These are phyloP conservation scores for Bombylius major DNA, from an alignment of 2,888 invertebrate species.

Conservation along the genomic window DNA sequence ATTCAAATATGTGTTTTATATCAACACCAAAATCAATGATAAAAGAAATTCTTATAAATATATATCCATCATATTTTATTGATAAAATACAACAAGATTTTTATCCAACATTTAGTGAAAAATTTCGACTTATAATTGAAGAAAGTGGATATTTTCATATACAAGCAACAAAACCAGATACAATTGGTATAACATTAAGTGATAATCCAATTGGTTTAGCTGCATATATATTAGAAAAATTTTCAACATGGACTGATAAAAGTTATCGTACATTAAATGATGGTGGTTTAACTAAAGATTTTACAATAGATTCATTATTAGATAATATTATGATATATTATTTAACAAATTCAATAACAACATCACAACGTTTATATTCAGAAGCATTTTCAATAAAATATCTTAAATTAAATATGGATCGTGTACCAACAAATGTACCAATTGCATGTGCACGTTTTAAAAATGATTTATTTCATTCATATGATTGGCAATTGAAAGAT, in stretches of 20 bases:
- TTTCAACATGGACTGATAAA: constrained; percentile 58
- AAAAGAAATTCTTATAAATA: constrained; percentile 34
- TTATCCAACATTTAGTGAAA: constrained; percentile 30
- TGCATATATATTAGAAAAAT: constrained; percentile 74
- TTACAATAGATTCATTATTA: constrained; percentile 54
- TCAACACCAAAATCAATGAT: constrained; percentile 23
- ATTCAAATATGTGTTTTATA: constrained; percentile 44
- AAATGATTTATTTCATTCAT: constrained; percentile 23
- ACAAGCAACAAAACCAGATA: constrained; percentile 75
- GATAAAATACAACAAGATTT: constrained; percentile 32
- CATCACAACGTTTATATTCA: constrained; percentile 61
- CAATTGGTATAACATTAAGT: constrained; percentile 53
- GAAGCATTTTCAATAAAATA: constrained; percentile 41
- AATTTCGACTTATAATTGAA: constrained; percentile 15
- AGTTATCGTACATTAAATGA: constrained; percentile 41
- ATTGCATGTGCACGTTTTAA: constrained; percentile 29
- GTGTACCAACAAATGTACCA: constrained; percentile 22
- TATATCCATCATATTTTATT: constrained; percentile 43
- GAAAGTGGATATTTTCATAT: constrained; percentile 50
- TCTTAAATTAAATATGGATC: constrained; percentile 28
- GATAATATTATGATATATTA: constrained; percentile 81
- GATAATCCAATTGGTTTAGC: constrained; percentile 71
- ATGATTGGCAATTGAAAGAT: constrained; percentile 20
- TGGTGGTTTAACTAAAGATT: constrained; percentile 53
- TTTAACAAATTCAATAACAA: constrained; percentile 57